phyloP scores from a whole-genome alignment of 2,888 invertebrate species.

The Caenorhabditis uteleia region DNA sequence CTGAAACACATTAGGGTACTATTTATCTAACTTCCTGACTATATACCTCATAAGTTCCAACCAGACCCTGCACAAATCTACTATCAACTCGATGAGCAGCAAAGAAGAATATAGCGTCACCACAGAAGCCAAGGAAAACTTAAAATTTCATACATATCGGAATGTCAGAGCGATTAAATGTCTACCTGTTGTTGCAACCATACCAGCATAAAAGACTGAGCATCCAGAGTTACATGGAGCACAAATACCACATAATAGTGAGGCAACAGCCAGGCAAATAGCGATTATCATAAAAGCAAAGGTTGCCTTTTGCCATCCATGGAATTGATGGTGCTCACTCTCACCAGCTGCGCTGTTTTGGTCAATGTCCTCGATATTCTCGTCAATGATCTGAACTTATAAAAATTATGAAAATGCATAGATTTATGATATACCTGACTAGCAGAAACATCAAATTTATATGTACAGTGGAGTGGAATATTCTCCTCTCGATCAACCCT shows the following conservation, averaged over 20 bases:
- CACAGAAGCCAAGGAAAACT: slow-evolving; percentile 48
- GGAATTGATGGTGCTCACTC: slow-evolving; percentile 68
- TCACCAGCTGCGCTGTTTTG: slow-evolving; percentile 67
- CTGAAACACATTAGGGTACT: slow-evolving; percentile 40
- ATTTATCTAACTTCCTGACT: neutral
- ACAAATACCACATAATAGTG: slow-evolving; percentile 62
- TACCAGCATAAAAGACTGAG: slow-evolving; percentile 61
- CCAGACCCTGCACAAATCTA: slow-evolving; percentile 66
- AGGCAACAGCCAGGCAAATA: slow-evolving; percentile 53
- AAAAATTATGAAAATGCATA: neutral
- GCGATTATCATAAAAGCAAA: slow-evolving; percentile 62
- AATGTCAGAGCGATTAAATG: neutral
- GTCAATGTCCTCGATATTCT: slow-evolving; percentile 64
- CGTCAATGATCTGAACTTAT: slow-evolving; percentile 64
- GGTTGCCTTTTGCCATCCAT: slow-evolving; percentile 67
- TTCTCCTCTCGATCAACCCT: slow-evolving; percentile 45
- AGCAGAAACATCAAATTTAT: slow-evolving; percentile 65
- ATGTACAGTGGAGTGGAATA: slow-evolving; percentile 66
- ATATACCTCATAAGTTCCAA: slow-evolving; percentile 67
- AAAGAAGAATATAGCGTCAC: slow-evolving; percentile 66
- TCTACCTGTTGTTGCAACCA: slow-evolving; percentile 61
- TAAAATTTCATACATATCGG: slow-evolving; percentile 4
- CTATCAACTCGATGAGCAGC: slow-evolving; percentile 68
- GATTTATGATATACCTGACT: slow-evolving; percentile 33
- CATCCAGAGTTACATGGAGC: slow-evolving; percentile 65